These are phyloP conservation scores for Lepisosteus oculatus DNA, from an alignment of 2,113 vertebrate genomes.

Conservation along the genomic window DNA sequence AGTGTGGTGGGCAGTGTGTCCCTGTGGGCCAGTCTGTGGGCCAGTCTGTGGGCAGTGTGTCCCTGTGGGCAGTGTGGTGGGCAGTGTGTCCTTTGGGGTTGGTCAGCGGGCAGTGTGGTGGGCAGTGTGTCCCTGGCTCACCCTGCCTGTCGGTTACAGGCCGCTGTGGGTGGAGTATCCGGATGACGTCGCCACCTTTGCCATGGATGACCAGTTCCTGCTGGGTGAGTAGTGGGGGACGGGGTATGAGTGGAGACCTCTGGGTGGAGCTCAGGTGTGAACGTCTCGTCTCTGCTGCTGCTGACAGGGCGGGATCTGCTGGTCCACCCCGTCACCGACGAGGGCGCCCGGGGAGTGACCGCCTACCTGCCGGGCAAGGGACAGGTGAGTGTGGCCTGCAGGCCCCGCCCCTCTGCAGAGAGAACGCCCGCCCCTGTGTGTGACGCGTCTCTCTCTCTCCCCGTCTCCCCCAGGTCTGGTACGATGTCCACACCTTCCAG, in stretches of 20 bases:
- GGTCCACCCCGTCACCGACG: slow-evolving; percentile 83
- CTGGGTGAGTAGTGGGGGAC: slow-evolving; percentile 67
- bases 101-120: no score
- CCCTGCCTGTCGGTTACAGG: no score
- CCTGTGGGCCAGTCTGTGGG: no score
- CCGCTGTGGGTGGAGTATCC: no score
- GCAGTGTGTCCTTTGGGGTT: no score
- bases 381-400: slow-evolving; percentile 64
- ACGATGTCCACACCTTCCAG: slow-evolving; percentile 75
- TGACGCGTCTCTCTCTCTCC: background rate
- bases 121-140: no score
- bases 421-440: background rate
- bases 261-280: no score
- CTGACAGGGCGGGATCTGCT: slow-evolving; percentile 73
- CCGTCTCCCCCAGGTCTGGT: slow-evolving; percentile 73
- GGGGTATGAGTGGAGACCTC: no score
- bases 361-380: slow-evolving; percentile 80
- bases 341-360: slow-evolving; percentile 75
- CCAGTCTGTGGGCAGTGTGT: no score
- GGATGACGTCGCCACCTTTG: slow-evolving; percentile 55
- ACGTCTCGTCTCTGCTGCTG: background rate
- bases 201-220: slow-evolving; percentile 80
- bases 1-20: no score
- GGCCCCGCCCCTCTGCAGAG: background rate
- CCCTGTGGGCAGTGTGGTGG: no score